Evolutionary conservation across 2,113 vertebrate species (phyloP).

Genomic region (Eubucco bourcierii): DNA sequence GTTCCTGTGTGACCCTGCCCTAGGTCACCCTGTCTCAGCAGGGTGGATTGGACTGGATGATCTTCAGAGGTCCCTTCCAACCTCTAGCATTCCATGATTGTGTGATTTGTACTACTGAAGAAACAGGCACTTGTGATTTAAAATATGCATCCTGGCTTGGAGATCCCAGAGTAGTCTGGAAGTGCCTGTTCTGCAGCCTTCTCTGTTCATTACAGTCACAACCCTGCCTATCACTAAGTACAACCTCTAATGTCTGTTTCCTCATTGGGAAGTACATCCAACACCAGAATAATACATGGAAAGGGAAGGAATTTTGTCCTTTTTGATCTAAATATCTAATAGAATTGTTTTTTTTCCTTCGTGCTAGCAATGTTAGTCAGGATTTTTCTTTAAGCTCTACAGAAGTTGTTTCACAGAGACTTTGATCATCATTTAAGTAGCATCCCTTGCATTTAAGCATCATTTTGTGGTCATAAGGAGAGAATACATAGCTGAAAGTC

Average conservation of each 20-base stretch:
- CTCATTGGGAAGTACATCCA: slow-evolving; percentile 10
- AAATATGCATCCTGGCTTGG: not conserved
- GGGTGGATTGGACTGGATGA: no score
- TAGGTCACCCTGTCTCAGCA: no score
- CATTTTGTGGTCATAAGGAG: not conserved
- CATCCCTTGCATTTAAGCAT: not conserved
- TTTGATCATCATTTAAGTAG: not conserved
- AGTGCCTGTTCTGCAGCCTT: not conserved
- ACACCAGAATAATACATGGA: not conserved
- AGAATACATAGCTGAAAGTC: not conserved
- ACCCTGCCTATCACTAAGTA: slow-evolving; percentile 76
- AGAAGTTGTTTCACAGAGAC: not conserved
- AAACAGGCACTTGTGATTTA: not conserved
- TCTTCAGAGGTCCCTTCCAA: no score
- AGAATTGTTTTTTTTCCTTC: not conserved
- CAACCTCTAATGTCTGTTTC: slow-evolving; percentile 1
- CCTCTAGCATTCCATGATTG: no score
- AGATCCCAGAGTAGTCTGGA: not conserved
- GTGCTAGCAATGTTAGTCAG: not conserved
- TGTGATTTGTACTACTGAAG: not conserved
- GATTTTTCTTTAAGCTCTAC: not conserved
- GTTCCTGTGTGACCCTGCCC: no score
- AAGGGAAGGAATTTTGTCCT: not conserved
- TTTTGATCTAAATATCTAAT: not conserved
- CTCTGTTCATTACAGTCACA: not conserved